Evolutionary conservation across 2,888 invertebrate species (phyloP), one percentile per base, ranked within the genome.

Genomic region (Drosophila flavopinicola): DNA sequence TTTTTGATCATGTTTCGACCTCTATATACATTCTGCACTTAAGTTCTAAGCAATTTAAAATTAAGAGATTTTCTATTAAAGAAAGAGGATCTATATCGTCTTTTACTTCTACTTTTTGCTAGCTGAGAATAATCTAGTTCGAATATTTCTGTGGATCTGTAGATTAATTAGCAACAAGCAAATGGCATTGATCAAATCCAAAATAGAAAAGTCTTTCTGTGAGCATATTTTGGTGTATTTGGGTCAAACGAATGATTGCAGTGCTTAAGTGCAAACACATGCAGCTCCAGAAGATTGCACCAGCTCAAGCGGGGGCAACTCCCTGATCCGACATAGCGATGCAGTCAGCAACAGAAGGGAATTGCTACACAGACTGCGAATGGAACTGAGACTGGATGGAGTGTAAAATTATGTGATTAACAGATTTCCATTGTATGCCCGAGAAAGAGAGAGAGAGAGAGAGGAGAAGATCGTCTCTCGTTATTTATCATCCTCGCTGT

Each of bases 401-500:
- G 45, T 66, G 57, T 58, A 59, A 53, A 57, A 65, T 65, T 39
- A 79, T 74, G 64, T 65, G 80, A 84, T 84, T 74, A 84, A 85
- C 68, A 83, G 84, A 83, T 83, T 85, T 58, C 57, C 42, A 51
- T 53, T 66, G 57, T 66, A 27, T 37, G 38, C 13, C n/a, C 37
- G 52, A 48, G 15, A 41, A 30, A 45, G n/a, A n/a, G 32, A 39
- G 42, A 23, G 3, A 35, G 17, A 7, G 20, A 29, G 29, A 30
- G 25, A 32, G 33, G 29, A 42, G 39, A 53, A 41, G 44, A 54
- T 42, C 32, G 45, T n/a, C 2, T 63, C 63, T 75, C 68, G 64
- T 73, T 68, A 85, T 80, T 72, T 78, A 82, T 82, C 83, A 82
- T 85, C 83, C 83, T 83, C 79, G 74, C 61, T 39, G 52, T 10